Evolutionary conservation across 2,113 vertebrate genomes (phyloP), one percentile per base, ranked within the genome.

Genomic region (Bathybates hornii): DNA sequence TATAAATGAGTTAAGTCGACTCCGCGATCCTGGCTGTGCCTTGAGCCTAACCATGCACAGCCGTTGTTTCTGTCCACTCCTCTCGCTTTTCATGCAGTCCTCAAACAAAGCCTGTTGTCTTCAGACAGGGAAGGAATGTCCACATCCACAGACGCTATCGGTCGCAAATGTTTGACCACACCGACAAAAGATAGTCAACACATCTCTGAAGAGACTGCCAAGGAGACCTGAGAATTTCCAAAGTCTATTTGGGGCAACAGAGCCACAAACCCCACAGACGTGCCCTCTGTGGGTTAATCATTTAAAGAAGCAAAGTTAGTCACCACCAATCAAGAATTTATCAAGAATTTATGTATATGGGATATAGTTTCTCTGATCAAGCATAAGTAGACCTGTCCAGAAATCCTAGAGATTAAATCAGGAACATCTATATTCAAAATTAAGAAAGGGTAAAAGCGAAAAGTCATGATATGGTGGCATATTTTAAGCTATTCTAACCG

Each of bases 251-350:
- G 53, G 68, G 87, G 87, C 73, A 88, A 86, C 82, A 50, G 84
- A 84, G 57, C 50, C 45, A 57, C 53, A 86, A 54, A 82, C 79
- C 57, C 50, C 52, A 53, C 52, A 84, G 73, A 82, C 38, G 5
- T 43, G 24, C 43, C 57, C 88, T 81, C 82, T 13, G 76, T 29
- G 66, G 87, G 89, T 93, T 94, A 95, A 93, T 94, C 85, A 93
- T 94, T 94, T 66, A 89, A 80, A 80, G 80, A 92, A 17, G 32
- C 48, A 19, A 80, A 73, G 87, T 89, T 83, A 79, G 68, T 27
- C 61, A 71, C 38, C n/a, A 85, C 71, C 76, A 34, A 32, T 32
- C 32, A 32, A 32, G 32, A 32, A 80, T 84, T 81, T 54, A 34
- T 29, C 5, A 78, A 16, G 12, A 71, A 10, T 32, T 24, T 19